These are phyloP conservation scores for Coptodon bakossiorum DNA, from an alignment of 2,113 vertebrate genomes.

Conservation along the genomic window DNA sequence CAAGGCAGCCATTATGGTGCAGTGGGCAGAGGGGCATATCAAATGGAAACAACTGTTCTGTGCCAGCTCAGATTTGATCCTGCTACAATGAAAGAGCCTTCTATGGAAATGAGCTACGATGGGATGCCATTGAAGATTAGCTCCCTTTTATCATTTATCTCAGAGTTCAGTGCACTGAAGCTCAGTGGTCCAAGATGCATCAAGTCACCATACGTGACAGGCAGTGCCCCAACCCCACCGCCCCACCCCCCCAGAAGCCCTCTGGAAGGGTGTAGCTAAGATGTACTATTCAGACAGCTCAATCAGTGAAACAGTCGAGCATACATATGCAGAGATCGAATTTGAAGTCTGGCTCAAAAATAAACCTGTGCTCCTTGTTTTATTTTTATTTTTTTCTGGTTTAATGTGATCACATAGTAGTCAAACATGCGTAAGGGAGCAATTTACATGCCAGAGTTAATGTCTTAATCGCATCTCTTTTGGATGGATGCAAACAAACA, in stretches of 20 bases:
- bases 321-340: background rate
- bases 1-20: conserved; percentile 31
- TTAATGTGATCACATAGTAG: background rate
- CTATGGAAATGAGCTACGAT: conserved; percentile 59
- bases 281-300: background rate
- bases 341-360: background rate
- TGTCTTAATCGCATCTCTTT: conserved; percentile 8
- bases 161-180: conserved; percentile 32
- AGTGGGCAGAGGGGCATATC: conserved; percentile 52
- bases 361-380: background rate
- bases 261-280: background rate
- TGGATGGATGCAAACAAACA: background rate
- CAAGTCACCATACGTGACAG: conserved; percentile 6
- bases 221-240: background rate
- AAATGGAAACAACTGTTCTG: conserved; percentile 65
- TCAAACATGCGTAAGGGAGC: background rate
- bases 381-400: background rate
- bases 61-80: conserved; percentile 56
- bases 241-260: background rate
- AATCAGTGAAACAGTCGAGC: background rate
- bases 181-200: conserved; percentile 41
- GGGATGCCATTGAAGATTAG: conserved; percentile 56
- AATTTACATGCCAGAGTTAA: background rate
- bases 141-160: conserved; percentile 61
- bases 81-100: conserved; percentile 35